Evolutionary conservation across 2,888 invertebrate species (phyloP).

Genomic region (Azorinus chamasolen): DNA sequence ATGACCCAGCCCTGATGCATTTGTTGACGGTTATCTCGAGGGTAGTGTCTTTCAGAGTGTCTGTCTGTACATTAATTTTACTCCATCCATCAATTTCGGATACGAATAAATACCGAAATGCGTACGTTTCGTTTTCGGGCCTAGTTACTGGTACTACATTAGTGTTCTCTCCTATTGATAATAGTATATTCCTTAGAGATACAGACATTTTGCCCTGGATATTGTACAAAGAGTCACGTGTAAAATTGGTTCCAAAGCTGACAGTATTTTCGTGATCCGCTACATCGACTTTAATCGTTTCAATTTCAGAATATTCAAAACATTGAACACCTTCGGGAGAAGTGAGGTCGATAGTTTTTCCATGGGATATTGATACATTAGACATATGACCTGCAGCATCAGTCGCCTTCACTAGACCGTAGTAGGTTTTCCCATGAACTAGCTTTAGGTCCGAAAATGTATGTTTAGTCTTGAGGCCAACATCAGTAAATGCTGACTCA

Average conservation of each 20-base stretch:
- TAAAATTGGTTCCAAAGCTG: constrained; percentile 5
- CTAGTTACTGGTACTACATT: constrained; percentile 3
- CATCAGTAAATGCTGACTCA: background rate
- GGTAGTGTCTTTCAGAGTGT: constrained; percentile 20
- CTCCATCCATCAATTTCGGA: constrained; percentile 1
- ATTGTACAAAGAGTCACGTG: constrained; percentile 9
- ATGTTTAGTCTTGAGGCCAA: constrained; percentile 13
- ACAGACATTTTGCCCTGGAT: constrained; percentile 1
- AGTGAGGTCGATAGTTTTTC: constrained; percentile 51
- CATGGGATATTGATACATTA: constrained; percentile 21
- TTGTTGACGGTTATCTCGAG: constrained; percentile 3
- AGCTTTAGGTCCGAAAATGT: constrained; percentile 36
- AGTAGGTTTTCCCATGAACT: constrained; percentile 42
- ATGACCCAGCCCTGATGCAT: background rate
- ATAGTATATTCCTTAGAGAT: background rate
- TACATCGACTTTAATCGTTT: background rate
- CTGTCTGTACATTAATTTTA: constrained; percentile 10
- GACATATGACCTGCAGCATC: constrained; percentile 60
- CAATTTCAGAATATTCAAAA: constrained; percentile 5
- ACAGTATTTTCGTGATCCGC: background rate
- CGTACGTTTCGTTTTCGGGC: constrained; percentile 11
- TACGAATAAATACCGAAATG: constrained; percentile 20
- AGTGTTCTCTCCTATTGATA: constrained; percentile 6
- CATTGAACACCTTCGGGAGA: constrained; percentile 52
- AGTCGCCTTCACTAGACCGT: constrained; percentile 51